phyloP scores from a whole-genome alignment of 2,113 vertebrate species.

The Hydropotes inermis region DNA sequence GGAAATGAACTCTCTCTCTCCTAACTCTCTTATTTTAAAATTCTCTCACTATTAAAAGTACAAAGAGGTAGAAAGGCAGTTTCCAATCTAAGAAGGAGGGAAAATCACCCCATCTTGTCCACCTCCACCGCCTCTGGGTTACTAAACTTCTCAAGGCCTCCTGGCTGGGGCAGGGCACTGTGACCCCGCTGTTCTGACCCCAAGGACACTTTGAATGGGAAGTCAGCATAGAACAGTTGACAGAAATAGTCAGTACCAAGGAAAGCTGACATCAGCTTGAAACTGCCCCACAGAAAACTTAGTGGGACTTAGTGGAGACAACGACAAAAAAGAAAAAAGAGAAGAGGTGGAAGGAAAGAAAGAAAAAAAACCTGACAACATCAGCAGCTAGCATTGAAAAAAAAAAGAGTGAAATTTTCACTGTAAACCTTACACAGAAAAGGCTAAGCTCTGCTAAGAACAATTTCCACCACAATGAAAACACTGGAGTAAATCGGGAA shows the following conservation, averaged over 20 bases:
- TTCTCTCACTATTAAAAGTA: not conserved
- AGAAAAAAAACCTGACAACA: not conserved
- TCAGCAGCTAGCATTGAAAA: not conserved
- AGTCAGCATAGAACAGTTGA: not conserved
- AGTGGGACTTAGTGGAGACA: not conserved
- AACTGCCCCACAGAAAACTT: not conserved
- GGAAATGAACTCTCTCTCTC: not conserved
- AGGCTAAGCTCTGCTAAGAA: not conserved
- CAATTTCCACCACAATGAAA: not conserved
- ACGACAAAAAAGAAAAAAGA: not conserved
- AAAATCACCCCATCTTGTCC: not conserved
- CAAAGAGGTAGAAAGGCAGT: not conserved
- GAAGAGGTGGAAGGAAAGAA: not conserved
- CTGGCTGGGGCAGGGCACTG: not conserved
- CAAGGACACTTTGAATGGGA: not conserved
- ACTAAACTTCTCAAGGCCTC: not conserved
- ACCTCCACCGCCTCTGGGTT: not conserved
- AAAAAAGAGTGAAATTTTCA: not conserved
- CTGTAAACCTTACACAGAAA: not conserved
- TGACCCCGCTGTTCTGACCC: not conserved
- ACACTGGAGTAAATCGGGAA: not conserved
- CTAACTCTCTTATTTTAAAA: not conserved
- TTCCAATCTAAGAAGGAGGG: not conserved
- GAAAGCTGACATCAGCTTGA: not conserved
- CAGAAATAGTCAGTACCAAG: not conserved